Evolutionary conservation across 2,113 vertebrate species (phyloP).

Genomic region (Lepidothrix coronata): DNA sequence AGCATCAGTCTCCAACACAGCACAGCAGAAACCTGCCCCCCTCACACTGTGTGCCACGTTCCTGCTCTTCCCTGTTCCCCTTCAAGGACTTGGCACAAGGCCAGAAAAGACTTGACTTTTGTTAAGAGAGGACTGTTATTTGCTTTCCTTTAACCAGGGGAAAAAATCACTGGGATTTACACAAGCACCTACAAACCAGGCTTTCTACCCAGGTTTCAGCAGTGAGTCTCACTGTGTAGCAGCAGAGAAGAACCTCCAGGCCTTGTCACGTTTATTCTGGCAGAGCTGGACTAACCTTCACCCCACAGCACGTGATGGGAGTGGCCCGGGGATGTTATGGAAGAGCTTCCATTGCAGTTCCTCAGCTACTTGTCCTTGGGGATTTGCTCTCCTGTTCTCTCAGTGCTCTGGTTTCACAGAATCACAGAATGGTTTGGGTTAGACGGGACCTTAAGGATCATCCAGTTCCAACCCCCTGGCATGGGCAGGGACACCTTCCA

Average conservation of each 20-base stretch:
- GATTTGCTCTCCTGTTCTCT: neutral
- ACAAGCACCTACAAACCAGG: neutral
- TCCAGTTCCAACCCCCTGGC: neutral
- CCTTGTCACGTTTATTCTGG: neutral
- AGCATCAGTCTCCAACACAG: neutral
- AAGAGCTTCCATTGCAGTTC: neutral
- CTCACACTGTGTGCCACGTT: neutral
- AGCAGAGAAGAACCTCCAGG: neutral
- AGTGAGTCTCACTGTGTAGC: neutral
- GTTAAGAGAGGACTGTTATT: neutral
- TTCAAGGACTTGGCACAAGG: neutral
- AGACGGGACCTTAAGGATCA: neutral
- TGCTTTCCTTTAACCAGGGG: neutral
- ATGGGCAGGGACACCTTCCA: neutral
- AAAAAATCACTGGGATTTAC: neutral
- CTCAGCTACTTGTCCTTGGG: neutral
- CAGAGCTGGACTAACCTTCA: neutral
- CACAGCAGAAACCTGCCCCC: neutral
- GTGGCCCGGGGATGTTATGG: neutral
- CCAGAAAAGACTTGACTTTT: neutral
- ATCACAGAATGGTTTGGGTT: neutral
- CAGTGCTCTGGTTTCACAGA: neutral
- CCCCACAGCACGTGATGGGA: neutral
- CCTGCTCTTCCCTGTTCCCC: neutral
- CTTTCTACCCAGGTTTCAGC: neutral